A percentile compares a stretch with the other conserved stretches of the same genome.
These are phyloP conservation scores for Schlechtendalia chinensis DNA, from an alignment of 1,140 invertebrate genomes.

Conservation along the genomic window DNA sequence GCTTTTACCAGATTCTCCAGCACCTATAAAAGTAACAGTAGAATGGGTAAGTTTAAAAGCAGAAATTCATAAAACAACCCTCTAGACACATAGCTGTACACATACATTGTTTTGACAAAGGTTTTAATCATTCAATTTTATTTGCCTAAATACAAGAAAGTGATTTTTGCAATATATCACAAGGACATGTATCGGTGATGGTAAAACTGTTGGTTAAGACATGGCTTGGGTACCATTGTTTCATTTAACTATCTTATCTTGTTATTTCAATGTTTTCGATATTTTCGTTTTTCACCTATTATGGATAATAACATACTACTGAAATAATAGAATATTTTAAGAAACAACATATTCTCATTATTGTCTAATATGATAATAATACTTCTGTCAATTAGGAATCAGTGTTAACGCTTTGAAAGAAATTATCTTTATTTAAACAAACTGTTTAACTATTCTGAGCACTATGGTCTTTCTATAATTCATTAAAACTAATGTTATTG, in stretches of 20 bases:
- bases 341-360: slow-evolving; percentile 33
- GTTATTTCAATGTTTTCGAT: slow-evolving; percentile 6
- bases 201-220: not conserved
- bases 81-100: too few relatives aligned
- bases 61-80: too few relatives aligned
- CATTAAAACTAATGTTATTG: slow-evolving; percentile 35
- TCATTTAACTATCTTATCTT: slow-evolving; percentile 31
- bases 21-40: slow-evolving; percentile 61
- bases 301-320: slow-evolving; percentile 8
- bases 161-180: not conserved
- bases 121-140: not conserved
- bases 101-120: not conserved
- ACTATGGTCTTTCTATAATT: slow-evolving; percentile 30
- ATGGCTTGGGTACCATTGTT: slow-evolving; percentile 19
- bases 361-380: slow-evolving; percentile 15
- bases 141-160: not conserved
- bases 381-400: slow-evolving; percentile 40
- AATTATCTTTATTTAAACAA: slow-evolving; percentile 22
- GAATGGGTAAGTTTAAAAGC: not conserved
- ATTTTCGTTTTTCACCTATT: slow-evolving; percentile 2
- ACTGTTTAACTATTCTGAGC: slow-evolving; percentile 22
- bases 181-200: not conserved
- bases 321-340: slow-evolving; percentile 36
- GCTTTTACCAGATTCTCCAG: slow-evolving; percentile 97
- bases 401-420: slow-evolving; percentile 12